Evolutionary conservation across 2,797 vertebrate genomes (phyloP), one percentile per base, ranked within the genome.

Genomic region (Knipowitschia caucasica): DNA sequence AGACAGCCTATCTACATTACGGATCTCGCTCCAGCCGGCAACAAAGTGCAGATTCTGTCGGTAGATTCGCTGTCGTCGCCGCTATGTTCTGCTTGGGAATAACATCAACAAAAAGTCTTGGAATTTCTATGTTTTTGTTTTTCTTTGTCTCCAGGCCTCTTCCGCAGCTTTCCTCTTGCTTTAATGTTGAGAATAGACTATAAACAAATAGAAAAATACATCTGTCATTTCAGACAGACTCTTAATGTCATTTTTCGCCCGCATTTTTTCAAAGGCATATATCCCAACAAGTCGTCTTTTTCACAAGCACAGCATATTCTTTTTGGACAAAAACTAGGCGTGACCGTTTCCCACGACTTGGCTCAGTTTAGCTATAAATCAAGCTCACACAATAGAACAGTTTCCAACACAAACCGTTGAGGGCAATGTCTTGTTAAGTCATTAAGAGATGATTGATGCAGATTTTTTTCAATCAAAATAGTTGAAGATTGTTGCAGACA

Each of bases 381-480:
- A 59, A 39, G 61, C 59, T 64, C 33, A 7, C 53, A 82, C 83
- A 85, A 77, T 81, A 56, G 69, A 47, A 25, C 81, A 69, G 62
- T 61, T 83, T 82, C 72, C 80, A 75, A 56, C 59, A 52, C 45
- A 52, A 52, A 73, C 73, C 71, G 50, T 70, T 46, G n/a, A 25
- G 7, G 54, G 18, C 5, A 3, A 52, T 24, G 75, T 74, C 64
- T 71, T 47, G 52, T 82, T 71, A 64, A 61, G 73, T 79, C 75
- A 74, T 80, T 61, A 20, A 36, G 23, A 23, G 29, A 14, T 23
- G 7, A 12, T 31, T 18, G 27, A 20, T 46, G 4, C 35, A 38
- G 9, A 26, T 6, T 1, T 6, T 17, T 34, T 52, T 56, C 21
- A 44, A 53, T 62, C 11, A 43, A 35, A 45, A 15, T 18, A 10